Base-by-base conservation (phyloP, 1,140 invertebrate genomes). In the Listronotus bonariensis region DNA sequence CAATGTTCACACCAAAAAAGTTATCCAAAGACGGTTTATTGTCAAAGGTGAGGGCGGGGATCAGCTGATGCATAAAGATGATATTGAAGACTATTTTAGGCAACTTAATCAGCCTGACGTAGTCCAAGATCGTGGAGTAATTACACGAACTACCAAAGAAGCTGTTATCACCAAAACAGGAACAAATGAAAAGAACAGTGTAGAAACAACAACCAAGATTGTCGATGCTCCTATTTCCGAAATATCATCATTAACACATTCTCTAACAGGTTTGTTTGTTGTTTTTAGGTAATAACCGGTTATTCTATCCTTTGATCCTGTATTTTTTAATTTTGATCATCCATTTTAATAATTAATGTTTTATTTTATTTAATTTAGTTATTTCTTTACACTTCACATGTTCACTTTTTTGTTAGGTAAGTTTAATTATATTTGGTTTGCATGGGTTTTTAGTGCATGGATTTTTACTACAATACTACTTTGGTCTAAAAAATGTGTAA, bases 21-120 rank as follows among this genome's bases (percentile, higher is more conserved):
- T 83, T 5, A 77, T 84, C 11, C 82, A 83, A 71, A 80, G 77
- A 68, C 73, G 81, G 32, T 76, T 82, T 62, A 78, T 85, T 31
- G 69, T 84, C 74, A 60, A 72, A 64, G 63, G 62, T 49, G 66
- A 73, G 31, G 55, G 31, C 34, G 41, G 20, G 14, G 46, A 65
- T 17, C 58, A 63, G 31, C 62, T 58, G 11, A 61, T 67, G 52
- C 40, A 57, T 15, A 65, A 49, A n/a, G 40, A 63, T 26, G 56
- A 68, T 38, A 70, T 70, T 40, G 65, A 70, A 38, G 56, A 70
- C 10, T 70, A 70, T 54, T 70, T 70, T 45, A 57, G 42, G 32
- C 40, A 67, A 56, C 32, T 70, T 36, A 68, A 68, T 51, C 53
- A 68, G 46, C 65, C 64, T 9, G 67, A 69, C 34, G 17, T 65